Base-by-base conservation (phyloP, 2,113 vertebrate species). In the Trogon surrucura region DNA sequence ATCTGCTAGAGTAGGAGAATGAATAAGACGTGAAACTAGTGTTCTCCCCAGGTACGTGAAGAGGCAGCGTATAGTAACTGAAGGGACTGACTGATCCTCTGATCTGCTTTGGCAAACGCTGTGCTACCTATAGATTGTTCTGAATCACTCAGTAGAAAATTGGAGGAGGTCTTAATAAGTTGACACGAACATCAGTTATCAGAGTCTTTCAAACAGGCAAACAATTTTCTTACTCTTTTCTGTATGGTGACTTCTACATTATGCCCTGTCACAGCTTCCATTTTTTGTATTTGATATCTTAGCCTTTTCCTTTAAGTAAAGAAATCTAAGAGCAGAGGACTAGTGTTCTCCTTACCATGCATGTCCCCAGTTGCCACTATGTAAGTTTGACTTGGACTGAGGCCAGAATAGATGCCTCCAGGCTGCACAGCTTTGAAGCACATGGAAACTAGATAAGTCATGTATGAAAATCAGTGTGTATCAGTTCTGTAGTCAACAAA, bases 401-500 rank as follows among this genome's bases (percentile, higher is more conserved):
- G 48, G 79, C 87, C 95, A 96, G 70, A 91, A 80, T 71, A 94
- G 47, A 86, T 89, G 74, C 89, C 94, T 96, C 41, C 22, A 73
- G 90, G 87, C 81, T 88, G 74, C 69, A 71, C 34, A 85, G 86
- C 95, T 95, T 83, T 92, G 85, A 93, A 96, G 47, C 91, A 77
- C 82, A 47, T 9, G 9, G 77, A 67, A 93, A 50, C 56, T 45
- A 64, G 57, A 64, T 64, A 97, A 88, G 61, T 94, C 94, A 89
- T 86, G 51, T 95, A 85, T 95, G 61, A 96, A 97, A 97, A 97
- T 96, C 85, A 91, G 85, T 95, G 65, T 75, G 32, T 92, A 93
- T 93, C 70, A 61, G 50, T 83, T 90, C 56, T 86, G 66, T 53
- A 81, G 86, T 85, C 80, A 85, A 91, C 66, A 94, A 61, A 88